These are phyloP conservation scores for Phacellophora camtschatica DNA, from an alignment of 30 jellyfish, hydroid and myxozoan genomes.

Conservation along the genomic window DNA sequence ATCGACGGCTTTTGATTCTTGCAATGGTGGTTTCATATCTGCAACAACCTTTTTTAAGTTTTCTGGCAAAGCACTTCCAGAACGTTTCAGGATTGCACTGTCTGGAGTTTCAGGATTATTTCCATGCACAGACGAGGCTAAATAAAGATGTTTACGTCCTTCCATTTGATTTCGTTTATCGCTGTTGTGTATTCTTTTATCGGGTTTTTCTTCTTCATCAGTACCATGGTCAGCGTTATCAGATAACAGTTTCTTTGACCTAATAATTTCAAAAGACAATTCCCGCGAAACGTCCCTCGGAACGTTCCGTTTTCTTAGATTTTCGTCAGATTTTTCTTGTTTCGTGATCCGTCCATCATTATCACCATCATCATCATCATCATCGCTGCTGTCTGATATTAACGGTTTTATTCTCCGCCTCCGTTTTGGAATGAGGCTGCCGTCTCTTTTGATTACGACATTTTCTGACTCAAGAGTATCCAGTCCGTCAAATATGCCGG, in stretches of 20 bases:
- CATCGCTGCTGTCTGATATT: conserved; percentile 19
- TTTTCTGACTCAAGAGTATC: conserved; percentile 70
- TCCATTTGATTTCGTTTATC: neutral
- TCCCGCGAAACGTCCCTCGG: too few species aligned
- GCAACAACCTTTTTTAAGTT: too few species aligned
- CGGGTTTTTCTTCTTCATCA: neutral
- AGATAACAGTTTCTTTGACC: too few species aligned
- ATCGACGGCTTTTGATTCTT: neutral
- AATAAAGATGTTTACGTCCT: neutral
- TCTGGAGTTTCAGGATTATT: neutral
- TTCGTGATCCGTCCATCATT: too few species aligned
- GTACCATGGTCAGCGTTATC: too few species aligned
- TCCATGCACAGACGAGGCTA: neutral
- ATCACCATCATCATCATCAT: neutral
- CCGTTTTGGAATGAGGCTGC: conserved; percentile 38
- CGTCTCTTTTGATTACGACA: conserved; percentile 60
- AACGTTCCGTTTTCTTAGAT: too few species aligned
- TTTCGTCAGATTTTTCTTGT: too few species aligned
- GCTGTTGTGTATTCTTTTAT: neutral
- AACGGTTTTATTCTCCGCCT: neutral
- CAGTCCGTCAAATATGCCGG: conserved; percentile 66
- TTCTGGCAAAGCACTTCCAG: neutral
- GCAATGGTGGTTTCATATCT: too few species aligned
- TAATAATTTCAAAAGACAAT: too few species aligned
- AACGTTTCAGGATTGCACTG: neutral